Evolutionary conservation across 92 coral and sea anemone species (phyloP).

Genomic region (Epizoanthus rinbou): DNA sequence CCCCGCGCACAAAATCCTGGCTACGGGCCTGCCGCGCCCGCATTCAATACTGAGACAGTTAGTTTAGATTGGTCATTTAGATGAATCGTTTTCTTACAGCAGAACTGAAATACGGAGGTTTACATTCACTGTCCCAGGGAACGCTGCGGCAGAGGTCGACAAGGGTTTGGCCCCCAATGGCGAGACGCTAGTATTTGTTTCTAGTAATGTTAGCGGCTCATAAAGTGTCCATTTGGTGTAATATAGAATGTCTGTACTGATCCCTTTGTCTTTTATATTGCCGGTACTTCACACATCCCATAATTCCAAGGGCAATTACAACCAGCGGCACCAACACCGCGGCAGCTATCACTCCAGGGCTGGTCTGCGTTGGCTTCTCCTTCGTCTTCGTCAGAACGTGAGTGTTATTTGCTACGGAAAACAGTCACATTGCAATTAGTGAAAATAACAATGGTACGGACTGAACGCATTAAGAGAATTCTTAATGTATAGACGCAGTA

Average conservation of each 20-base stretch:
- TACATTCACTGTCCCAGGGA: neutral
- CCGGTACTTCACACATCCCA: constrained; percentile 9
- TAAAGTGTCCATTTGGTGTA: constrained; percentile 37
- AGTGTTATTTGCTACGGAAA: constrained; percentile 12
- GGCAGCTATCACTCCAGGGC: constrained; percentile 42
- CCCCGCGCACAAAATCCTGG: no score
- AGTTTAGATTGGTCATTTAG: no score
- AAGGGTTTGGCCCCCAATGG: no score
- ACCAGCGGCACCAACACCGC: constrained; percentile 40
- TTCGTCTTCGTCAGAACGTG: neutral
- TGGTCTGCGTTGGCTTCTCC: neutral
- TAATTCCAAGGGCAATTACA: constrained; percentile 12
- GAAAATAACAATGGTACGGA: no score
- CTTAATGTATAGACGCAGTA: no score
- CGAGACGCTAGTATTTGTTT: no score
- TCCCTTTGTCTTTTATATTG: neutral
- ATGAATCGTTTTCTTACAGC: no score
- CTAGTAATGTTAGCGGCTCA: neutral
- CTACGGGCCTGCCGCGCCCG: no score
- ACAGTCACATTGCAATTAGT: no score
- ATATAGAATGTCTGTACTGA: constrained; percentile 25
- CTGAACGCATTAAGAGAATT: no score
- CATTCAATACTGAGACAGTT: no score
- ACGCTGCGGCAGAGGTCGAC: no score
- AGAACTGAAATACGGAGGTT: neutral